Evolutionary conservation across 1,140 invertebrate species (phyloP).

Genomic region (Aphidius gifuensis): DNA sequence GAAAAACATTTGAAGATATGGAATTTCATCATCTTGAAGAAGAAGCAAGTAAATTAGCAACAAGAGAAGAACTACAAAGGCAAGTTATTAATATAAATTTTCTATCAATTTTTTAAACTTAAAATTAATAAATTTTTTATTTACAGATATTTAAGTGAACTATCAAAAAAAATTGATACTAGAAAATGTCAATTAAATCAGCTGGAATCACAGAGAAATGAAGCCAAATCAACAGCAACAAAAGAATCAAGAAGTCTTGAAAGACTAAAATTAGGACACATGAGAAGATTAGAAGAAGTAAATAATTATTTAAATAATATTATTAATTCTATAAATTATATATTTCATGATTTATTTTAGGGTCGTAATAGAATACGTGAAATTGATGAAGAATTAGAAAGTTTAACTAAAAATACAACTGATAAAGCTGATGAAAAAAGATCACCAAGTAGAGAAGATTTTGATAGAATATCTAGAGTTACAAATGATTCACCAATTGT

Average conservation of each 20-base stretch:
- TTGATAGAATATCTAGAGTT: conserved; percentile 81
- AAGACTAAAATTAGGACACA: conserved; percentile 59
- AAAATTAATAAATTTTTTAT: conserved; percentile 8
- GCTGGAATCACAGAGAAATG: conserved; percentile 64
- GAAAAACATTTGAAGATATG: conserved; percentile 84
- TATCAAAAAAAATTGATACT: conserved; percentile 64
- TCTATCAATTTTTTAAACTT: neutral
- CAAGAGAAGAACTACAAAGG: conserved; percentile 77
- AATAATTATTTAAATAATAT: conserved; percentile 24
- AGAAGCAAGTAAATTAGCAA: conserved; percentile 78
- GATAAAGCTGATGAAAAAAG: conserved; percentile 58
- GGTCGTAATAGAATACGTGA: conserved; percentile 57
- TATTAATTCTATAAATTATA: conserved; percentile 1
- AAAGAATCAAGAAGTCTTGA: conserved; percentile 66
- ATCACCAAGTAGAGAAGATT: conserved; percentile 76
- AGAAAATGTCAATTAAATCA: conserved; percentile 64
- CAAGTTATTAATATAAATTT: conserved; percentile 44
- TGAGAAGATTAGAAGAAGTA: conserved; percentile 63
- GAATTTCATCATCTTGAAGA: conserved; percentile 93
- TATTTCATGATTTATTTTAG: conserved; percentile 28
- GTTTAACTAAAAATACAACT: conserved; percentile 53
- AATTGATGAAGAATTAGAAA: conserved; percentile 62
- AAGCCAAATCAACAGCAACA: conserved; percentile 60
- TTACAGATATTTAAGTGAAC: conserved; percentile 59
- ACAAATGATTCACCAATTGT: conserved; percentile 77